A percentile compares a stretch with the other conserved stretches of the same genome.
Evolutionary conservation across 1,140 invertebrate genomes (phyloP).

Genomic region (Bombus sibiricus): DNA sequence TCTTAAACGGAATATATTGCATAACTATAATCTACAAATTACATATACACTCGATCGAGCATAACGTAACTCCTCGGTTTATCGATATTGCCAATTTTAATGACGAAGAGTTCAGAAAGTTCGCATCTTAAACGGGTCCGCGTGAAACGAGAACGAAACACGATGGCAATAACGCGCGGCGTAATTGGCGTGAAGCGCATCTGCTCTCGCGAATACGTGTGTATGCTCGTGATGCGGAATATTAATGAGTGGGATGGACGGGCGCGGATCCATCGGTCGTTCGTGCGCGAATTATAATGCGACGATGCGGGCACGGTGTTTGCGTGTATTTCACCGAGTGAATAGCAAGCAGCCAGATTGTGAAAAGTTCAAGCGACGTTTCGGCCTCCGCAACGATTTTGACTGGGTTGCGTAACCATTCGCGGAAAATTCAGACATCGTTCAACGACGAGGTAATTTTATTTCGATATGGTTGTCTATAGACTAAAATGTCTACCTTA

Average conservation of each 20-base stretch:
- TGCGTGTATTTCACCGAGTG: conserved; percentile 48
- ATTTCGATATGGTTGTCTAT: not conserved
- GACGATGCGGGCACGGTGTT: conserved; percentile 41
- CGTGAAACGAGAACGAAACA: conserved; percentile 14
- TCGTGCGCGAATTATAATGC: conserved; percentile 54
- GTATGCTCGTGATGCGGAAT: conserved; percentile 37
- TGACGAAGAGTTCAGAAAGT: not conserved
- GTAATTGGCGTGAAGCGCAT: conserved; percentile 46
- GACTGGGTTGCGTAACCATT: conserved; percentile 39
- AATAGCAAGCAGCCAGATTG: conserved; percentile 62
- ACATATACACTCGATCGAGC: not conserved
- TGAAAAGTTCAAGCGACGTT: conserved; percentile 52
- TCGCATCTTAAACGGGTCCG: not conserved
- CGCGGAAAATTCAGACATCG: not conserved
- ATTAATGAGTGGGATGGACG: conserved; percentile 44
- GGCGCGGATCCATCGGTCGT: conserved; percentile 39
- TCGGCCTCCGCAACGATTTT: conserved; percentile 47
- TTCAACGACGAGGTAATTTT: not conserved
- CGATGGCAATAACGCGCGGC: conserved; percentile 7
- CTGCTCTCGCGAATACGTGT: conserved; percentile 40
- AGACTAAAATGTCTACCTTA: not conserved
- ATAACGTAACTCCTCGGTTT: not conserved
- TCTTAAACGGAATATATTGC: not conserved
- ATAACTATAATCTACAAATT: not conserved
- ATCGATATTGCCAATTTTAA: not conserved